These are phyloP conservation scores for Paramuricea clavata DNA, from an alignment of 92 coral and sea anemone species.

Conservation along the genomic window DNA sequence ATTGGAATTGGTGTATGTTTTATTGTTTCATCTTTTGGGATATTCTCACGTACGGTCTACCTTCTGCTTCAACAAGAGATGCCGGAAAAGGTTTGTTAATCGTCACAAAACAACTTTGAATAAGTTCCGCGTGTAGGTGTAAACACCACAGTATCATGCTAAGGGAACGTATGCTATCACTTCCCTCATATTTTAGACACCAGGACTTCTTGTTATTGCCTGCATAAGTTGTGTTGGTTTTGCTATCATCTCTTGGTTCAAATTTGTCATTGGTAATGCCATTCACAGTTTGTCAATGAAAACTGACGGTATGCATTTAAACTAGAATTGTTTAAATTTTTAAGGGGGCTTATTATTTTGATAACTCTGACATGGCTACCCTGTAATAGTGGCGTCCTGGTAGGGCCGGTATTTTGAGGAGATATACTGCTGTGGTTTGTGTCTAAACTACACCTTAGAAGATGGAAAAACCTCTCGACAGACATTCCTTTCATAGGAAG, in stretches of 20 bases:
- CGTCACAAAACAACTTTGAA: too few relatives aligned
- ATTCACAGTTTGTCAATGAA: slow-evolving; percentile 88
- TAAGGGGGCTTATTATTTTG: not conserved
- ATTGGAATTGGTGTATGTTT: slow-evolving; percentile 83
- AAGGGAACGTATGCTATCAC: too few relatives aligned
- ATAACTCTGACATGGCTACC: not conserved
- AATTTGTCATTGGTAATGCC: slow-evolving; percentile 78
- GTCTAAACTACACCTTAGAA: too few relatives aligned
- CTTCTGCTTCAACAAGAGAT: slow-evolving; percentile 68
- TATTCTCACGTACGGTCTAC: slow-evolving; percentile 79
- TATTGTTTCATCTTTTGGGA: slow-evolving; percentile 82
- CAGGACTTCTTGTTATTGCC: slow-evolving; percentile 76
- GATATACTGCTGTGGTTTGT: not conserved
- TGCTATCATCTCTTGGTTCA: slow-evolving; percentile 76
- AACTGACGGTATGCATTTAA: slow-evolving; percentile 81
- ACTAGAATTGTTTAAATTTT: not conserved
- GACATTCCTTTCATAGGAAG: too few relatives aligned
- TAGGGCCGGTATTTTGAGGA: not conserved
- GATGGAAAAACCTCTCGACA: too few relatives aligned
- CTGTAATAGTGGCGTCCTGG: not conserved
- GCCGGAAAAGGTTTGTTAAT: slow-evolving; percentile 74
- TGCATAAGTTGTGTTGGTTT: slow-evolving; percentile 74
- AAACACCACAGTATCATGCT: too few relatives aligned
- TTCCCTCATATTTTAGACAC: slow-evolving; percentile 67
- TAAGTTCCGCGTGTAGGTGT: too few relatives aligned